Percentiles rank a stretch among this genome's conserved stretches.
Conservation (phyloP, 2,113 vertebrate genomes). For the Forbesichthys papilliferus region DNA sequence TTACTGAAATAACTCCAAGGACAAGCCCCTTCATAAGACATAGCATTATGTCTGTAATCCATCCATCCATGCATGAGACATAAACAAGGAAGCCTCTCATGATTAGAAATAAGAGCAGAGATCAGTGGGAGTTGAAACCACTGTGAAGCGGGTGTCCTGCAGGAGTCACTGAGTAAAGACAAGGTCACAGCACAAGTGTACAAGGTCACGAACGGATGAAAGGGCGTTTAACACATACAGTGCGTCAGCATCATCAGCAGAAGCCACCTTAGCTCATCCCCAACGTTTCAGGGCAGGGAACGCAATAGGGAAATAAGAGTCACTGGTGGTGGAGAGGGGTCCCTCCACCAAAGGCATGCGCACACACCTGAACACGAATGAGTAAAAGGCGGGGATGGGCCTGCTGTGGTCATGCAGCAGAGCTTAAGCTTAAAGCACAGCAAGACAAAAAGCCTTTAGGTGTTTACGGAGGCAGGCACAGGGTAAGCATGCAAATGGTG, state of each 20-base stretch:
- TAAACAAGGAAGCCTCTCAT: not conserved
- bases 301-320: slow-evolving; percentile 12
- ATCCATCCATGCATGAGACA: not conserved
- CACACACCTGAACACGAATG: slow-evolving; percentile 30
- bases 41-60: not conserved
- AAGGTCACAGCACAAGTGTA: slow-evolving; percentile 22
- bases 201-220: not conserved
- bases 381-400: slow-evolving; percentile 20
- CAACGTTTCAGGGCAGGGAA: not conserved
- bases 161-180: slow-evolving; percentile 17
- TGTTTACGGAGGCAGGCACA: not conserved
- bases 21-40: not conserved
- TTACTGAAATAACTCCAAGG: not conserved
- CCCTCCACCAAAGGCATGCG: not conserved
- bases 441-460: slow-evolving; percentile 31
- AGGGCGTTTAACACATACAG: not conserved
- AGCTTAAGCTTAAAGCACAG: not conserved
- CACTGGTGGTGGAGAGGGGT: slow-evolving; percentile 4
- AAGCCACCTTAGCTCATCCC: not conserved
- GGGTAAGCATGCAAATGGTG: slow-evolving; percentile 60
- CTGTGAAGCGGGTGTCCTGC: slow-evolving; percentile 6
- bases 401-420: slow-evolving; percentile 56
- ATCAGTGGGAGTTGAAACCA: not conserved
- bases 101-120: not conserved
- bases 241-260: not conserved